Conservation (phyloP, 1,140 invertebrate genomes). For the Megathymus violae region DNA sequence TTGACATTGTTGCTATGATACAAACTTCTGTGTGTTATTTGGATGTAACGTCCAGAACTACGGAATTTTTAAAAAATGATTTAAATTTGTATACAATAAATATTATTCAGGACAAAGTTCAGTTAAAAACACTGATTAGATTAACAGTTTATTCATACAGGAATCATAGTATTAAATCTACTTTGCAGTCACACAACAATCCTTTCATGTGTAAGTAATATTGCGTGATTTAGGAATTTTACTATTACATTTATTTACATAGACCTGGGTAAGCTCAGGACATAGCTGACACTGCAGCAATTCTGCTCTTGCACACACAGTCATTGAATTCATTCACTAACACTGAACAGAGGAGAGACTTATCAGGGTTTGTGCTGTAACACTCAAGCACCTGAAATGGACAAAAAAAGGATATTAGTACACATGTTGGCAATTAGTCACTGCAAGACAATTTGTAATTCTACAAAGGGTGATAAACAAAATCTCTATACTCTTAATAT, state of each 20-base stretch:
- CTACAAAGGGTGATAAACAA: no score
- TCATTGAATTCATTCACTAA: conserved; percentile 79
- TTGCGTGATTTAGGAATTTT: conserved; percentile 43
- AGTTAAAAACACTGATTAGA: conserved; percentile 52
- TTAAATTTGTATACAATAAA: no score
- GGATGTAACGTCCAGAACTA: background rate
- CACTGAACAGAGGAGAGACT: conserved; percentile 74
- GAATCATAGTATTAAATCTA: conserved; percentile 73
- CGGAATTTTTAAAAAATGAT: no score
- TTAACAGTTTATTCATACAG: conserved; percentile 80
- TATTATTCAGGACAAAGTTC: conserved; percentile 2
- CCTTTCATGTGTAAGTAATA: conserved; percentile 39
- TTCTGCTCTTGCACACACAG: conserved; percentile 76
- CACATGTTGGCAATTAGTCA: conserved; percentile 6
- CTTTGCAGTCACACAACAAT: conserved; percentile 44
- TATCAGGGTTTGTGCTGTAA: conserved; percentile 73
- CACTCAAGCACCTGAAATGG: conserved; percentile 71
- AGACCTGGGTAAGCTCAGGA: conserved; percentile 50
- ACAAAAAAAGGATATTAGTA: conserved; percentile 20
- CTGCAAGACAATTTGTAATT: background rate
- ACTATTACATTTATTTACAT: conserved; percentile 51
- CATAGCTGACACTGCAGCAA: conserved; percentile 64
- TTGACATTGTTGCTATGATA: conserved; percentile 32
- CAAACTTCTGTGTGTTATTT: conserved; percentile 9
- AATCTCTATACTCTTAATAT: no score